These are phyloP conservation scores for Heterodera schachtii DNA, from an alignment of 1,140 invertebrate species.

Conservation along the genomic window DNA sequence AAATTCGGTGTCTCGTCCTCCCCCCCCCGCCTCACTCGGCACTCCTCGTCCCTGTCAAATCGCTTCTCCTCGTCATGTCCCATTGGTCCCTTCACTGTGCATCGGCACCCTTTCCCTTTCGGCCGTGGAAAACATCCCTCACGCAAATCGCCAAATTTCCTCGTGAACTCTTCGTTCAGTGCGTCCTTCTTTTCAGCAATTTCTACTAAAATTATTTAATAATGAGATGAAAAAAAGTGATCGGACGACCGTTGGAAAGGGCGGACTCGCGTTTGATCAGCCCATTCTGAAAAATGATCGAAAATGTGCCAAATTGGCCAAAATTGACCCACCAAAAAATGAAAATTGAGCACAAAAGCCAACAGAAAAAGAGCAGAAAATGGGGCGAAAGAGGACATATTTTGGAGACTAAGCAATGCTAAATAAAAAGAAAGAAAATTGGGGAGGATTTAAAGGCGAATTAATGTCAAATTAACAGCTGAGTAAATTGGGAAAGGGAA, in stretches of 20 bases:
- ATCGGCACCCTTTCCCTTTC: slow-evolving; percentile 46
- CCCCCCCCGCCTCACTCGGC: slow-evolving; percentile 15
- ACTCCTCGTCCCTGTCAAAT: slow-evolving; percentile 49
- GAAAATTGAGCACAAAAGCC: background rate
- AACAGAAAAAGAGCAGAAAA: background rate
- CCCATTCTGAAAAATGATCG: background rate
- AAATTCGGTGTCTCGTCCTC: background rate
- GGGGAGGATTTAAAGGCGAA: too few species aligned
- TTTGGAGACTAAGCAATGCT: too few species aligned
- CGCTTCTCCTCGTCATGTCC: slow-evolving; percentile 43
- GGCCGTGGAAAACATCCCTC: slow-evolving; percentile 52
- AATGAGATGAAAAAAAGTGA: background rate
- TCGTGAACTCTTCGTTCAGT: slow-evolving; percentile 45
- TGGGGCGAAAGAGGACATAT: background rate
- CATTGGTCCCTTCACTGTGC: slow-evolving; percentile 42
- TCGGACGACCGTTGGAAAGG: background rate
- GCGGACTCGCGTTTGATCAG: background rate
- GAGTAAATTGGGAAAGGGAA: too few species aligned
- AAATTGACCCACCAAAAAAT: background rate
- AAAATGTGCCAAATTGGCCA: background rate
- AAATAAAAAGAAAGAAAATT: too few species aligned
- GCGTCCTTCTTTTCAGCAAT: slow-evolving; percentile 36
- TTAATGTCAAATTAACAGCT: too few species aligned
- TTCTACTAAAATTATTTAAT: background rate
- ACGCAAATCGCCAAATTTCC: slow-evolving; percentile 30